phyloP scores from a whole-genome alignment of 2,888 invertebrate species.

The Caenorhabditis afra region DNA sequence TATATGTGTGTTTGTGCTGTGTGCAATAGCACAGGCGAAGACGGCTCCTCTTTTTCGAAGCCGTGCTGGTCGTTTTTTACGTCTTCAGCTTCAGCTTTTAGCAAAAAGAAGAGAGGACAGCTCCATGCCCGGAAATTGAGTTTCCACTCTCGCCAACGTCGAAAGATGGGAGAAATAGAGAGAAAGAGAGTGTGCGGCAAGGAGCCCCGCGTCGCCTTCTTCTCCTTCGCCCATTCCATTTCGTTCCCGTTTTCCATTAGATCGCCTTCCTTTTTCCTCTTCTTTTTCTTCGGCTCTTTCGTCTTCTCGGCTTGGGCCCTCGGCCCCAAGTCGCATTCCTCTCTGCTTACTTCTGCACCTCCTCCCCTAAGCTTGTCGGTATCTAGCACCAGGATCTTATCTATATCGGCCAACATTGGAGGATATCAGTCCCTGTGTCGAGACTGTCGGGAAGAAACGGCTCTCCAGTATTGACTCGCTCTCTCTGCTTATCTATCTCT shows the following conservation, averaged over 20 bases:
- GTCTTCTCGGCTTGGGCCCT: too few species aligned
- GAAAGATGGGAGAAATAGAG: constrained; percentile 10
- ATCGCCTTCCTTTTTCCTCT: neutral
- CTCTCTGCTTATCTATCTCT: neutral
- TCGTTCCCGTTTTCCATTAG: constrained; percentile 9
- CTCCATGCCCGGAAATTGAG: constrained; percentile 55
- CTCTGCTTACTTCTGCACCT: too few species aligned
- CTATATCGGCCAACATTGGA: too few species aligned
- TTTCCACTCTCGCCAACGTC: constrained; percentile 27
- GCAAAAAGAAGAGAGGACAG: neutral
- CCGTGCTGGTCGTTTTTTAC: constrained; percentile 10
- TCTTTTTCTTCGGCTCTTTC: neutral
- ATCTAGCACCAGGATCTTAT: too few species aligned
- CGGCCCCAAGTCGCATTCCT: too few species aligned
- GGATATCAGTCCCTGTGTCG: too few species aligned
- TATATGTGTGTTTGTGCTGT: too few species aligned
- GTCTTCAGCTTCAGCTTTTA: neutral
- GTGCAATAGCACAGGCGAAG: neutral
- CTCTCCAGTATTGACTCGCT: constrained; percentile 4
- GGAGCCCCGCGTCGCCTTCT: too few species aligned
- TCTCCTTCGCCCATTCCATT: neutral
- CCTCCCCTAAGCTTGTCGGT: too few species aligned
- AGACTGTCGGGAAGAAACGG: too few species aligned
- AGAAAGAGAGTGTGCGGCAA: constrained; percentile 2
- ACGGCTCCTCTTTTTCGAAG: constrained; percentile 20